These are phyloP conservation scores for Leptopilina syphax DNA, from an alignment of 2,888 invertebrate genomes.

Conservation along the genomic window DNA sequence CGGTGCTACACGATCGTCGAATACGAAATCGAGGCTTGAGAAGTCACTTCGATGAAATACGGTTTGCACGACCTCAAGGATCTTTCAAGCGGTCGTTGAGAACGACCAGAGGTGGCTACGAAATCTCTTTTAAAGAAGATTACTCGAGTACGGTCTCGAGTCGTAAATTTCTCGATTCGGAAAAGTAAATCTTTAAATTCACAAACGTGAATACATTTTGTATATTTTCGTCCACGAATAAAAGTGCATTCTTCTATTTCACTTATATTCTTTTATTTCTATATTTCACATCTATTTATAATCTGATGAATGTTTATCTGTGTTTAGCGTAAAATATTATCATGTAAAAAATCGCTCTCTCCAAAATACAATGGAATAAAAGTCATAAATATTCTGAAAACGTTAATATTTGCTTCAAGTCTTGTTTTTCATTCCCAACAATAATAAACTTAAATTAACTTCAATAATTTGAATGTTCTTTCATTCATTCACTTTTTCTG, in stretches of 20 bases:
- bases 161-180: background rate
- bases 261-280: no score
- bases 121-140: constrained; percentile 25
- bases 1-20: constrained; percentile 22
- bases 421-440: no score
- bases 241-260: background rate
- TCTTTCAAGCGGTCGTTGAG: constrained; percentile 29
- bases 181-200: constrained; percentile 9
- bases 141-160: constrained; percentile 12
- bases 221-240: background rate
- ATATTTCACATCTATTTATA: no score
- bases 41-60: constrained; percentile 32
- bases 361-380: no score
- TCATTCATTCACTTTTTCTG: no score
- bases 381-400: no score
- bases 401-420: no score
- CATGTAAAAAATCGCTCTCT: no score
- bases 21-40: constrained; percentile 35
- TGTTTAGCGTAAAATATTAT: no score
- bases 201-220: background rate
- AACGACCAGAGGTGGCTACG: constrained; percentile 26
- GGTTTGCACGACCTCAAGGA: constrained; percentile 26
- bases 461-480: no score
- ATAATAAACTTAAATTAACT: no score
- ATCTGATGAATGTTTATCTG: no score